These are phyloP conservation scores for Spermophilus dauricus DNA, from an alignment of 2,113 vertebrate species.

Conservation along the genomic window DNA sequence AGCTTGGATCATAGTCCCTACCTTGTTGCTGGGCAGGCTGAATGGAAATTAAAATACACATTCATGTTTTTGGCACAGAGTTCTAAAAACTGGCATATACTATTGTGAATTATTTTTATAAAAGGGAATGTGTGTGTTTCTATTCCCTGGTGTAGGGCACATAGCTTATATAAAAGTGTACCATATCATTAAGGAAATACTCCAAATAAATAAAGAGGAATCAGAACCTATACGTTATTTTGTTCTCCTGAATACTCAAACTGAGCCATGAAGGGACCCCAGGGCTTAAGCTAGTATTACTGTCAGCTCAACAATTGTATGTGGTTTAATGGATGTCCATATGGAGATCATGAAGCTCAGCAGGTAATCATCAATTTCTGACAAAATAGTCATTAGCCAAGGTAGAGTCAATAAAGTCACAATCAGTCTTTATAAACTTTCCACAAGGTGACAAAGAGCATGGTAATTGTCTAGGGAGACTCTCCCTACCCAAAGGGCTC, in stretches of 20 bases:
- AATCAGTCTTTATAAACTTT: background rate
- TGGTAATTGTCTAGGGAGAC: background rate
- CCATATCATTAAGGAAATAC: background rate
- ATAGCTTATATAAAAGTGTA: background rate
- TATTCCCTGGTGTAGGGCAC: background rate
- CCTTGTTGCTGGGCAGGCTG: background rate
- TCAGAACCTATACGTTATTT: background rate
- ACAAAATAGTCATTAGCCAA: background rate
- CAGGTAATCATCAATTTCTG: background rate
- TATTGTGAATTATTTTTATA: background rate
- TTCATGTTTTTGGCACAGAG: background rate
- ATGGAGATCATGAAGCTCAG: background rate
- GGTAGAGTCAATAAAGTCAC: background rate
- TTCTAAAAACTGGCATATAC: background rate
- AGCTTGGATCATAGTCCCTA: background rate
- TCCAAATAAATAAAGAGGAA: background rate
- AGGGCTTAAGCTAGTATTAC: background rate
- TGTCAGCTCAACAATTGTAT: background rate
- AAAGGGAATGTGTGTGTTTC: background rate
- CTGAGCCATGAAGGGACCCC: background rate
- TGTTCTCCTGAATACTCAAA: background rate
- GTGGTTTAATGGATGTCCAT: background rate
- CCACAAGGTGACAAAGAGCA: background rate
- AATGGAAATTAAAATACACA: background rate
- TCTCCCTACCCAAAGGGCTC: background rate